Evolutionary conservation across 1,140 invertebrate genomes (phyloP).

Genomic region (Achroia grisella): DNA sequence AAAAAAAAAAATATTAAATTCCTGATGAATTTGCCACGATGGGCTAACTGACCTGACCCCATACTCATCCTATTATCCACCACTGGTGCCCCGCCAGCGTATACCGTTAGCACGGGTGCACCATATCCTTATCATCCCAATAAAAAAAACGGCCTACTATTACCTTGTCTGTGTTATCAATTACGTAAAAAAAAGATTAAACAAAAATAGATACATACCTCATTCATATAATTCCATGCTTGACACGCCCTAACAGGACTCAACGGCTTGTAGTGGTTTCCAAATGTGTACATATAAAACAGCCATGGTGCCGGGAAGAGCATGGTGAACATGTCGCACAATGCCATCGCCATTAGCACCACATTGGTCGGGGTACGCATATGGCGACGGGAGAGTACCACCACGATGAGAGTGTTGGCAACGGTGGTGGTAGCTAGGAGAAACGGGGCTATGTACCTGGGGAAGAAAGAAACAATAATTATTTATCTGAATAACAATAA

Average conservation of each 20-base stretch:
- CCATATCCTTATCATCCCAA: too few relatives aligned
- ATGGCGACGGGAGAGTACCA: slow-evolving; percentile 81
- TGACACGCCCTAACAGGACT: slow-evolving; percentile 84
- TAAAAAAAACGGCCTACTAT: too few relatives aligned
- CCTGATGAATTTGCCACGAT: too few relatives aligned
- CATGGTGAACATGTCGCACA: slow-evolving; percentile 94
- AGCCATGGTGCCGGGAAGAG: slow-evolving; percentile 90
- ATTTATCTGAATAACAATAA: too few relatives aligned
- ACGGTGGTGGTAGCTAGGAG: slow-evolving; percentile 91
- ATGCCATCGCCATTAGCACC: slow-evolving; percentile 91
- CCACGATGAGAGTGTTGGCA: slow-evolving; percentile 91
- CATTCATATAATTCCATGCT: slow-evolving; percentile 85
- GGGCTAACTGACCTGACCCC: too few relatives aligned
- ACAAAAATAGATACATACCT: slow-evolving; percentile 80
- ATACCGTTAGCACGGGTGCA: too few relatives aligned
- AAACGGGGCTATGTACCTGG: slow-evolving; percentile 84
- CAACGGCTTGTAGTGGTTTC: slow-evolving; percentile 86
- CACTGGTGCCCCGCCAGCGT: too few relatives aligned
- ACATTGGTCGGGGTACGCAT: slow-evolving; percentile 92
- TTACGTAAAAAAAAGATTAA: too few relatives aligned
- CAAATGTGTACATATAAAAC: slow-evolving; percentile 93
- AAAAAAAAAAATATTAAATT: too few relatives aligned
- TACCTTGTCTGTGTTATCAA: too few relatives aligned
- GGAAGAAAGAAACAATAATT: not conserved
- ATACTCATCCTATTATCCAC: too few relatives aligned